phyloP scores from a whole-genome alignment of 2,888 invertebrate genomes.

The Watsonalla binaria region DNA sequence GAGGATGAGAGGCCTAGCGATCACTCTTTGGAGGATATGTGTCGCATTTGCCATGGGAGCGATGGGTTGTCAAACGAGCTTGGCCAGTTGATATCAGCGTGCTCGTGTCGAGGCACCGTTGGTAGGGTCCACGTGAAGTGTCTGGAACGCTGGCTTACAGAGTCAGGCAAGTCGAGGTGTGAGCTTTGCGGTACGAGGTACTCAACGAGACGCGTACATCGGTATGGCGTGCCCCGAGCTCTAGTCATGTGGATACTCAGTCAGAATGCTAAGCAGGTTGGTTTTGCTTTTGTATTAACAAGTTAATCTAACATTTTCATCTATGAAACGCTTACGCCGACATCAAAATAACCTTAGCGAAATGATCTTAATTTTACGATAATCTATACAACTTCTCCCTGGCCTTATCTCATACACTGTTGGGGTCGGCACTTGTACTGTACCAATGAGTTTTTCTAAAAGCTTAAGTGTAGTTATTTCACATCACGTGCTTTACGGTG shows the following conservation, averaged over 20 bases:
- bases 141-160: conserved; percentile 86
- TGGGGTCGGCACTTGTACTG: too few species aligned
- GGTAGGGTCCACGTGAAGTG: conserved; percentile 86
- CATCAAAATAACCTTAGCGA: too few species aligned
- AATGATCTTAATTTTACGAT: too few species aligned
- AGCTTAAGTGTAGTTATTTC: too few species aligned
- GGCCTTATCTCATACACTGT: too few species aligned
- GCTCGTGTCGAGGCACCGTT: conserved; percentile 81
- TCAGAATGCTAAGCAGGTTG: conserved; percentile 70
- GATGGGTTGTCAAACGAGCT: conserved; percentile 47
- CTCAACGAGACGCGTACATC: conserved; percentile 80
- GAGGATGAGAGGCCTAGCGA: conserved; percentile 42
- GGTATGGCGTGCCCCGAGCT: conserved; percentile 76
- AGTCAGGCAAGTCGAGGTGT: conserved; percentile 83
- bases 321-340: too few species aligned
- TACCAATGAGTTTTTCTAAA: too few species aligned
- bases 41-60: conserved; percentile 70
- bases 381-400: too few species aligned
- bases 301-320: too few species aligned
- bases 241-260: conserved; percentile 80
- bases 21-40: conserved; percentile 62
- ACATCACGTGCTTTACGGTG: too few species aligned
- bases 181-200: conserved; percentile 86
- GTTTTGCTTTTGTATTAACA: conserved; percentile 3
- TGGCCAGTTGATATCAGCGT: conserved; percentile 62